A percentile compares a stretch with the other conserved stretches of the same genome.
Conservation (phyloP, 1,140 invertebrate species). For the Drosophila bocki region DNA sequence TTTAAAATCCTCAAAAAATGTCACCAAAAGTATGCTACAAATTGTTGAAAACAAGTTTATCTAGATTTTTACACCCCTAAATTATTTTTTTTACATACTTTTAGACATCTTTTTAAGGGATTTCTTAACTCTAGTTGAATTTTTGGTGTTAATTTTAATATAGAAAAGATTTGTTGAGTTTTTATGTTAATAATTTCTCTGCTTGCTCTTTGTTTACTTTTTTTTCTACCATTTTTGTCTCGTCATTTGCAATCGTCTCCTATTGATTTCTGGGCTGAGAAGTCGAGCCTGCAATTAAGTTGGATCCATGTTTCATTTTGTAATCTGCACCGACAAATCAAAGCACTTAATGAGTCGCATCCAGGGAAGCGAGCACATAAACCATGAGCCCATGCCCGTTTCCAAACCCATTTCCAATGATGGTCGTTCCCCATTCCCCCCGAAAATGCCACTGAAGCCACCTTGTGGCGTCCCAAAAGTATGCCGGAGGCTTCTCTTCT, state of each 20-base stretch:
- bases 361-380: conserved; percentile 17
- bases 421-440: not conserved
- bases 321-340: conserved; percentile 52
- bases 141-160: not conserved
- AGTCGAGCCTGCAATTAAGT: conserved; percentile 37
- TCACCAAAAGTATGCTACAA: not conserved
- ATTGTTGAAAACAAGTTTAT: not conserved
- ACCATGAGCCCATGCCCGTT: not conserved
- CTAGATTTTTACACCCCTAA: not conserved
- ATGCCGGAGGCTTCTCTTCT: conserved; percentile 1
- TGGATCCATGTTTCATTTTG: conserved; percentile 57
- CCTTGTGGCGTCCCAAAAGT: conserved; percentile 29
- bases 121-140: not conserved
- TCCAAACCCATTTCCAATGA: not conserved
- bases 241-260: conserved; percentile 1
- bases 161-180: not conserved
- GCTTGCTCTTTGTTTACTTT: not conserved
- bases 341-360: conserved; percentile 34
- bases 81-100: not conserved
- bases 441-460: conserved; percentile 21
- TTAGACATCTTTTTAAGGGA: not conserved
- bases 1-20: not conserved
- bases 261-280: conserved; percentile 13
- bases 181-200: no score
- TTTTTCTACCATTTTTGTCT: not conserved